phyloP scores from a whole-genome alignment of 2,888 invertebrate species.

The Unio pictorum region DNA sequence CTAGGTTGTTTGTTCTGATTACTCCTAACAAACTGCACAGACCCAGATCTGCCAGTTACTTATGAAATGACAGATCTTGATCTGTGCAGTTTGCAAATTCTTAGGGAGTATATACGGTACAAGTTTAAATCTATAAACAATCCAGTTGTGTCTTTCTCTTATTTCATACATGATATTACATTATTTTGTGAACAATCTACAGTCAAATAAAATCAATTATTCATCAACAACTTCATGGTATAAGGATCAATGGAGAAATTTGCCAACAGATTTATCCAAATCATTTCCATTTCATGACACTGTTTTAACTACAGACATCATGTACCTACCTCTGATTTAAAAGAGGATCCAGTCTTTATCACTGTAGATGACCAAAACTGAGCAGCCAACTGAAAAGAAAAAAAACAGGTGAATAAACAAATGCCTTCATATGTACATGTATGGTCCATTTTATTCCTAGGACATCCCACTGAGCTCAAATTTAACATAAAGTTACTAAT shows the following conservation, averaged over 20 bases:
- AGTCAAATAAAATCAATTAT: too few relatives aligned
- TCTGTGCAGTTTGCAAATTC: too few relatives aligned
- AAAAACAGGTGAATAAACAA: neutral
- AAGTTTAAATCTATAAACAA: neutral
- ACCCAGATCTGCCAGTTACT: too few relatives aligned
- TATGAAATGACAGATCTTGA: too few relatives aligned
- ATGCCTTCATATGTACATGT: neutral
- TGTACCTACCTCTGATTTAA: conserved; percentile 59
- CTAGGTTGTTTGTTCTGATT: too few relatives aligned
- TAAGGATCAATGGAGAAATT: too few relatives aligned
- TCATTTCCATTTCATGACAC: neutral
- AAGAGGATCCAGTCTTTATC: conserved; percentile 64
- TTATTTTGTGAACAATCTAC: too few relatives aligned
- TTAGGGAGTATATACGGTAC: too few relatives aligned
- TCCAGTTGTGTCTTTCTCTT: neutral
- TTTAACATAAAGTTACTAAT: neutral
- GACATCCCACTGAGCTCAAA: neutral
- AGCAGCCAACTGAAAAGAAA: conserved; percentile 84
- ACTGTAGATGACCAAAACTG: conserved; percentile 95
- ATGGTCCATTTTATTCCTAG: neutral
- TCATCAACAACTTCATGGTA: too few relatives aligned
- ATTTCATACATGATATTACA: too few relatives aligned
- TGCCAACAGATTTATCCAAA: neutral
- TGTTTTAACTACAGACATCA: neutral
- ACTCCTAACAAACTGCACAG: too few relatives aligned